Evolutionary conservation across 2,888 invertebrate species (phyloP), one percentile per base, ranked within the genome.

Genomic region (Ypsolopha sequella): DNA sequence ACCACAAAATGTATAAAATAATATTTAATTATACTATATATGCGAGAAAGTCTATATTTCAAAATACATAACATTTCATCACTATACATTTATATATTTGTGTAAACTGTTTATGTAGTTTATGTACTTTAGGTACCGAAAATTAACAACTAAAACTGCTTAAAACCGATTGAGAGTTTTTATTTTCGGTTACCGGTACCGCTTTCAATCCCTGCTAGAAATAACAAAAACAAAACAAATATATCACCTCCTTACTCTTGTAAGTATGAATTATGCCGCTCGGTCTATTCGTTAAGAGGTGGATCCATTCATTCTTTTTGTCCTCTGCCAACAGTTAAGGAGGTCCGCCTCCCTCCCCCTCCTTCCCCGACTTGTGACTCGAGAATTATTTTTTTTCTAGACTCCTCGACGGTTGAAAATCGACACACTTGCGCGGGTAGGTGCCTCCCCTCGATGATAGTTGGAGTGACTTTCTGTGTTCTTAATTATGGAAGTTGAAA

Each of bases 231-330:
- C 69, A 66, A 68, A 58, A 68, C 69, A 72, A 65, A 62, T 69
- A 76, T 74, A 80, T 80, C 81, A 82, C 77, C 81, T 85, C 81
- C 85, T 84, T 82, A 73, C 81, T 76, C 72, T 82, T 77, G 80
- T 84, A 84, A 85, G 84, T 85, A 85, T 81, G 80, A 86, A 86
- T 86, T 86, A 86, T 85, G 79, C 82, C 84, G 85, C 74, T 84
- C 85, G 85, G 85, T 85, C 82, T 85, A 82, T 81, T 85, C 85
- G 85, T 80, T 84, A 84, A 80, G 86, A 81, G 85, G 85, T 81
- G 82, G 81, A 82, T 85, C 82, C 74, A 85, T 86, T 85, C 85
- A 85, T 85, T 86, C 85, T 85, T 86, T 86, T 86, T 85, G 86
- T 84, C 81, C 85, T 82, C 73, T 74, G 65, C 64, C 66, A 76